Percentiles rank a stretch among this genome's conserved stretches.
Evolutionary conservation across 2,113 vertebrate genomes (phyloP).

Genomic region (Capreolus pygargus): DNA sequence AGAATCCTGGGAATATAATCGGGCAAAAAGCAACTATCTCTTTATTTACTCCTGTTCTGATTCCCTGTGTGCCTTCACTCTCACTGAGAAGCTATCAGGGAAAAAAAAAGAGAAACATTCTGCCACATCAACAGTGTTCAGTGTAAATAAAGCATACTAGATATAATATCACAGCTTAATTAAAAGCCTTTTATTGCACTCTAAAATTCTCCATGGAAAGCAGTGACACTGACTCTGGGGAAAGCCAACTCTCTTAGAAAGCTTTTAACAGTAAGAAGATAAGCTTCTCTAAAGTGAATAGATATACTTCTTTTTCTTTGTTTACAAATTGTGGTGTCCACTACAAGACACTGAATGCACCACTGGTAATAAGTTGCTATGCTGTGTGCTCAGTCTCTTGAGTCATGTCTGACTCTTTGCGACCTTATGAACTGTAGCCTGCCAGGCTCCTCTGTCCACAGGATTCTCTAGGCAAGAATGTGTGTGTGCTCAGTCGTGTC

Average conservation of each 20-base stretch:
- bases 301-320: background rate
- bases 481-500: background rate
- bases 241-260: background rate
- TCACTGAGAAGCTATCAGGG: background rate
- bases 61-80: background rate
- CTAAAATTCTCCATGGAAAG: background rate
- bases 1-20: background rate
- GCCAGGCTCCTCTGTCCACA: background rate
- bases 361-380: background rate
- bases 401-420: background rate
- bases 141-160: background rate
- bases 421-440: background rate
- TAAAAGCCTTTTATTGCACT: background rate
- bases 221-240: background rate
- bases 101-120: background rate
- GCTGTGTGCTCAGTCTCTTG: background rate
- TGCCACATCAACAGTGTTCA: background rate
- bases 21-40: background rate
- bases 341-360: accelerated
- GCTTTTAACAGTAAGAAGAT: background rate
- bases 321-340: background rate
- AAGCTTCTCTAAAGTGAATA: background rate
- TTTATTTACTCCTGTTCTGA: background rate
- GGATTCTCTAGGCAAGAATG: background rate
- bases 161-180: background rate